Percentiles rank a stretch among this genome's conserved stretches.
Evolutionary conservation across 2,888 invertebrate genomes (phyloP).

Genomic region (Magallana nippona): DNA sequence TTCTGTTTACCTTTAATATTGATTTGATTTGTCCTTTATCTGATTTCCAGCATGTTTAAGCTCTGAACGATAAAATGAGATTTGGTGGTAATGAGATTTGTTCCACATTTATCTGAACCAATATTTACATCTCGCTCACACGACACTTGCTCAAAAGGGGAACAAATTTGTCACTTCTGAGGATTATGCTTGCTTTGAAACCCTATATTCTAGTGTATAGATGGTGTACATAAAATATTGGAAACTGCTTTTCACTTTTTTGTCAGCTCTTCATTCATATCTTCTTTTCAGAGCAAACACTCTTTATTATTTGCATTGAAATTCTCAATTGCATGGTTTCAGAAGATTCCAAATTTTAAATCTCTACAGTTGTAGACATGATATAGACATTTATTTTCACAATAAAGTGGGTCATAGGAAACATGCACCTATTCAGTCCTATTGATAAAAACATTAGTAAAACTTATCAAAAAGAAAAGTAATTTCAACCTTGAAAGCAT

Average conservation of each 20-base stretch:
- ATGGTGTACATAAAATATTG: neutral
- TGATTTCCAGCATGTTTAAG: slow-evolving; percentile 27
- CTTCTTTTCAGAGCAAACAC: no score
- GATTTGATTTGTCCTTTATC: slow-evolving; percentile 14
- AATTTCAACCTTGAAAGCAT: no score
- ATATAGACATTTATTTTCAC: no score
- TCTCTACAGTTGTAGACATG: no score
- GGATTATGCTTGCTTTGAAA: slow-evolving; percentile 10
- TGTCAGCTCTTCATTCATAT: no score
- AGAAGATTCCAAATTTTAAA: no score
- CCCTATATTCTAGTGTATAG: neutral
- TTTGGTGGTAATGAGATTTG: slow-evolving; percentile 10
- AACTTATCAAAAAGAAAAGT: no score
- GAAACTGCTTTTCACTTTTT: neutral
- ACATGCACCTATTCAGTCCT: no score
- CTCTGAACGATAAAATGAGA: neutral
- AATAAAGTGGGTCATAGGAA: no score
- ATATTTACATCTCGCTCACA: slow-evolving; percentile 19
- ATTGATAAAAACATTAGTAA: no score
- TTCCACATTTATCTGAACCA: slow-evolving; percentile 24
- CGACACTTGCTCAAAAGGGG: neutral
- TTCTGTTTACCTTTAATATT: slow-evolving; percentile 27
- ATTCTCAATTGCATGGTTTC: no score
- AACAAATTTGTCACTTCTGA: neutral
- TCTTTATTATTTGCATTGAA: no score